Evolutionary conservation across 2,113 vertebrate species (phyloP), one percentile per base, ranked within the genome.

Genomic region (Mesembrinibis cayennensis): DNA sequence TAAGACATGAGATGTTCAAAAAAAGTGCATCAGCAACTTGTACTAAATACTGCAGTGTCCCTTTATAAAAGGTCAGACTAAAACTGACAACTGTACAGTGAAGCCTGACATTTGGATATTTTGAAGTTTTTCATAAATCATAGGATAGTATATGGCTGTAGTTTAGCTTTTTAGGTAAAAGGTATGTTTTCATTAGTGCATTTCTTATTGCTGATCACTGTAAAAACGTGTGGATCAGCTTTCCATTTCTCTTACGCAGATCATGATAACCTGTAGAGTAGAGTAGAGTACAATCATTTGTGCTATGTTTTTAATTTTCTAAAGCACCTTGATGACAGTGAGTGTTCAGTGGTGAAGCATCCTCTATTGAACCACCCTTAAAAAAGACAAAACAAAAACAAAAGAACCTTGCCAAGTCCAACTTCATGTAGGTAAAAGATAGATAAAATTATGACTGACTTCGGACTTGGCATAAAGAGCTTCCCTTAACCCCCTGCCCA

Each of bases 1-100:
- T 99, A 99, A 99, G 99, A 99, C 99, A 99, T 99, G 99, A 99
- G 98, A 99, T 98, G 98, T 99, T 99, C 98, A 98, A 98, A 99
- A 98, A 99, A 99, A 99, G 98, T 99, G 98, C 98, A 99, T 98
- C 98, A 98, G 98, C 98, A 98, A 98, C 98, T 98, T 98, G 98
- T 98, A 98, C 98, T 98, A 98, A 98, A 98, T 98, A 98, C 98
- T 99, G 99, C 99, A 99, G 99, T 99, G 99, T 99, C 99, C 99
- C 99, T 99, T 99, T 99, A 99, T 98, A 98, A 98, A 98, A 98
- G 97, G 98, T 98, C 98, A 98, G 98, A 98, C 98, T 98, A 98
- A 98, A 98, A 98, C 98, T 98, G 98, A 98, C 98, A 98, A 32
- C 97, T 98, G 97, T 98, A 98, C 98, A 98, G 98, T 98, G 59